phyloP scores from a whole-genome alignment of 2,888 invertebrate species.

The Lycophotia porphyrea region DNA sequence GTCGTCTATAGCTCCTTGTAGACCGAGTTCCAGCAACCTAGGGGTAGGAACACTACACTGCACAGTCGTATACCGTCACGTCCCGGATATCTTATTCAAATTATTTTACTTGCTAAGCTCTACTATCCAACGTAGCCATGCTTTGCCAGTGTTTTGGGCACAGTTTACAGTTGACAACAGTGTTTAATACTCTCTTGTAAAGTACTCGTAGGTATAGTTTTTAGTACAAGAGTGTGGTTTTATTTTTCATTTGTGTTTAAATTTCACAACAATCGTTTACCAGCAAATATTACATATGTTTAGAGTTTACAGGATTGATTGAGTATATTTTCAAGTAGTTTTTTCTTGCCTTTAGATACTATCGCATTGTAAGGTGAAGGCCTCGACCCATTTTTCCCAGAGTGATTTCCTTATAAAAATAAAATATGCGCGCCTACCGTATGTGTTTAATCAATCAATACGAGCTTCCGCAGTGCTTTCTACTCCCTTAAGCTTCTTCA shows the following conservation, averaged over 20 bases:
- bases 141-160: not conserved
- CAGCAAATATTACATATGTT: not conserved
- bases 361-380: constrained; percentile 3
- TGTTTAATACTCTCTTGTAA: not conserved
- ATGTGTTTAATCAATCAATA: constrained; percentile 54
- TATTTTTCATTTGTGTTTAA: not conserved
- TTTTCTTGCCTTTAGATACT: constrained; percentile 19
- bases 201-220: no score
- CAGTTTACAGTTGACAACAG: not conserved
- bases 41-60: not conserved
- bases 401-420: constrained; percentile 36
- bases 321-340: constrained; percentile 1
- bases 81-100: not conserved
- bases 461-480: constrained; percentile 21
- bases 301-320: not conserved
- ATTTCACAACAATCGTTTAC: no score
- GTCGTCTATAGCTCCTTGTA: not conserved
- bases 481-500: constrained; percentile 12
- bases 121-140: not conserved
- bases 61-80: constrained; percentile 7
- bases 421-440: constrained; percentile 22
- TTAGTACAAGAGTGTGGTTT: not conserved
- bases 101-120: constrained; percentile 1
- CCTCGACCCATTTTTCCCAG: constrained; percentile 5
- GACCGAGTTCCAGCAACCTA: not conserved